Percentiles rank a stretch among this genome's conserved stretches.
Evolutionary conservation across 2,888 invertebrate genomes (phyloP).

Genomic region (Clitarchus hookeri): DNA sequence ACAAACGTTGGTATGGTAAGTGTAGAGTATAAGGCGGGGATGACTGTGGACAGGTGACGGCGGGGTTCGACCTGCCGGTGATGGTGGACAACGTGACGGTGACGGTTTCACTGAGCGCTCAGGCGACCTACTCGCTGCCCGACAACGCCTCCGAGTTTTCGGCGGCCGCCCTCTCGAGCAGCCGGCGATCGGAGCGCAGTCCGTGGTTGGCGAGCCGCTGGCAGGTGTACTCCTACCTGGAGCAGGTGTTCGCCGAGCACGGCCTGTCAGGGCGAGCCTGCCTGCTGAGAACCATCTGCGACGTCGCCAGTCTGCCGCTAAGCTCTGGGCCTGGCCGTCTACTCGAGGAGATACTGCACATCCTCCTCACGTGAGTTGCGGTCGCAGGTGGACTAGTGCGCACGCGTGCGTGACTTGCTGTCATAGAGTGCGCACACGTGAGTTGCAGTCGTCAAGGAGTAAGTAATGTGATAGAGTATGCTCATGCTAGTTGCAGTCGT

Average conservation of each 20-base stretch:
- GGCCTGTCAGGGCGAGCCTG: neutral
- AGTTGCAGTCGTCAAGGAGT: no score
- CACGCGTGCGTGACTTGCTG: no score
- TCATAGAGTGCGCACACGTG: no score
- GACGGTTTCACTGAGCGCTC: neutral
- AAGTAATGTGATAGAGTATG: no score
- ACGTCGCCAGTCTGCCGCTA: neutral
- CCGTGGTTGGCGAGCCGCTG: neutral
- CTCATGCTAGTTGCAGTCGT: no score
- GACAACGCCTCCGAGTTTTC: neutral
- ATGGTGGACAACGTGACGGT: slow-evolving; percentile 15
- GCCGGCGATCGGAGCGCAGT: neutral
- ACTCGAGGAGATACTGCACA: slow-evolving; percentile 15
- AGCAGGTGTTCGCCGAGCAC: neutral
- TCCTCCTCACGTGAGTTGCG: slow-evolving; percentile 5
- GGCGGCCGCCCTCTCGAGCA: neutral
- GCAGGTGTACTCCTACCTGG: neutral
- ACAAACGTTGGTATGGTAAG: no score
- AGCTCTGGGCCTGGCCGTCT: neutral
- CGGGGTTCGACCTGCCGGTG: neutral
- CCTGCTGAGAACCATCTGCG: neutral
- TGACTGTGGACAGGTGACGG: neutral
- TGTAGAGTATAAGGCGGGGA: no score
- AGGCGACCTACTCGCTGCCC: slow-evolving; percentile 17
- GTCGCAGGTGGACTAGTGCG: no score